phyloP scores from a whole-genome alignment of 2,888 invertebrate species.

The Epinotia brunnichana region DNA sequence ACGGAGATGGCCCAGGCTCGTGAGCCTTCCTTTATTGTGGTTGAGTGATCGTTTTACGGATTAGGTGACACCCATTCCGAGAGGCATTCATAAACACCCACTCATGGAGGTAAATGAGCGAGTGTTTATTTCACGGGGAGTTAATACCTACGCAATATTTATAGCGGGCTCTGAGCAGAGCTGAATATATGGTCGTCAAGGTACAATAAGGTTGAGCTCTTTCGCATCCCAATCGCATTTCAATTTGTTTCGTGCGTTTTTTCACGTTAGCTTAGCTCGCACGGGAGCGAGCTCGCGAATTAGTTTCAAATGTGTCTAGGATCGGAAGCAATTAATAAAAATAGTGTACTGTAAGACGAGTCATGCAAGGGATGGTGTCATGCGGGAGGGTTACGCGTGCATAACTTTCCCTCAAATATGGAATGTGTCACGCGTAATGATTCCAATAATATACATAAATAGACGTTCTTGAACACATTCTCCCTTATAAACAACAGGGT shows the following conservation, averaged over 20 bases:
- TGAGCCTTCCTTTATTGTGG: not conserved
- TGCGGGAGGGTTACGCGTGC: not conserved
- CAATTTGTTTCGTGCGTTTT: not conserved
- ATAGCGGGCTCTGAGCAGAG: not conserved
- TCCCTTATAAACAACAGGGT: no score
- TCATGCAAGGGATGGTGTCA: not conserved
- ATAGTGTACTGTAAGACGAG: not conserved
- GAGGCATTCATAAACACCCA: not conserved
- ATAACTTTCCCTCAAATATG: not conserved
- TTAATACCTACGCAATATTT: slow-evolving; percentile 5
- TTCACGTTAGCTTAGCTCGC: not conserved
- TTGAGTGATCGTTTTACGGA: not conserved
- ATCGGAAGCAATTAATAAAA: not conserved
- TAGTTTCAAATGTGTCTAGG: not conserved
- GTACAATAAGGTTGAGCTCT: not conserved
- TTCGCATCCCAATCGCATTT: not conserved
- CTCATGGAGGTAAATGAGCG: not conserved
- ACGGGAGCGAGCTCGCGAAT: no score
- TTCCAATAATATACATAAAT: not conserved
- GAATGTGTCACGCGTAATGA: not conserved
- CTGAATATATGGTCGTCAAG: not conserved
- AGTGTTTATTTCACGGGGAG: not conserved
- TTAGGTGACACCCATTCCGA: not conserved
- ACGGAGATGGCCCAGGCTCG: no score
- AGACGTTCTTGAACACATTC: no score